A percentile compares a stretch with the other conserved stretches of the same genome.
Evolutionary conservation across 2,113 vertebrate species (phyloP).

Genomic region (Phyllopteryx taeniolatus): DNA sequence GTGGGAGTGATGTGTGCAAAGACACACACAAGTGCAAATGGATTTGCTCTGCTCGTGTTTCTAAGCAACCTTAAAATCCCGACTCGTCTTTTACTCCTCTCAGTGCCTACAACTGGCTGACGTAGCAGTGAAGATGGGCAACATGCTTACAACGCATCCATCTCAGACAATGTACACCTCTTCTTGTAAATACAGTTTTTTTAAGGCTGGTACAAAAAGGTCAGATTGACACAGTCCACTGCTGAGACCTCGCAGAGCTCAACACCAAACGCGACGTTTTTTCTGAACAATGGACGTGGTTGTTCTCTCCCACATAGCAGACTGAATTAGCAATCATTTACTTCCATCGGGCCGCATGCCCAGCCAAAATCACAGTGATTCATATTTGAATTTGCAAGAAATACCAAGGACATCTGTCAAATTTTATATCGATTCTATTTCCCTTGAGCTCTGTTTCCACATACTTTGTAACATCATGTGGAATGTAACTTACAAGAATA

Average conservation of each 20-base stretch:
- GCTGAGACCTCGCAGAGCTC: conserved; percentile 22
- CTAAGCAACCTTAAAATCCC: conserved; percentile 64
- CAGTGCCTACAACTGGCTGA: conserved; percentile 46
- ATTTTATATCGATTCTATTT: background rate
- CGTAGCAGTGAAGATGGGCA: conserved; percentile 21
- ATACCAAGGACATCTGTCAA: background rate
- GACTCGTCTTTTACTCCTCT: conserved; percentile 38
- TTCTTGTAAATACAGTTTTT: conserved; percentile 7
- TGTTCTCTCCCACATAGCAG: conserved; percentile 51
- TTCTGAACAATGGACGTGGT: conserved; percentile 46
- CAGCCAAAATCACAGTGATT: conserved; percentile 7
- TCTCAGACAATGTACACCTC: conserved; percentile 8
- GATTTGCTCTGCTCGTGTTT: conserved; percentile 52
- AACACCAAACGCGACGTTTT: conserved; percentile 24
- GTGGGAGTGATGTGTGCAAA: conserved; percentile 48
- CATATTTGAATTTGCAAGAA: conserved; percentile 1
- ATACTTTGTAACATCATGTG: background rate
- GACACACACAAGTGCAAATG: conserved; percentile 36
- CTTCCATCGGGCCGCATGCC: conserved; percentile 30
- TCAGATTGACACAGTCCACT: conserved; percentile 5
- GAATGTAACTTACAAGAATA: background rate
- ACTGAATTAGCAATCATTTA: conserved; percentile 45
- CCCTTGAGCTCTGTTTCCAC: background rate
- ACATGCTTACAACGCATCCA: conserved; percentile 18
- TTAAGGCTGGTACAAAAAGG: conserved; percentile 7